Percentiles rank a stretch among this genome's conserved stretches.
Conservation (phyloP, 2,888 invertebrate species). For the Yponomeuta cagnagella region DNA sequence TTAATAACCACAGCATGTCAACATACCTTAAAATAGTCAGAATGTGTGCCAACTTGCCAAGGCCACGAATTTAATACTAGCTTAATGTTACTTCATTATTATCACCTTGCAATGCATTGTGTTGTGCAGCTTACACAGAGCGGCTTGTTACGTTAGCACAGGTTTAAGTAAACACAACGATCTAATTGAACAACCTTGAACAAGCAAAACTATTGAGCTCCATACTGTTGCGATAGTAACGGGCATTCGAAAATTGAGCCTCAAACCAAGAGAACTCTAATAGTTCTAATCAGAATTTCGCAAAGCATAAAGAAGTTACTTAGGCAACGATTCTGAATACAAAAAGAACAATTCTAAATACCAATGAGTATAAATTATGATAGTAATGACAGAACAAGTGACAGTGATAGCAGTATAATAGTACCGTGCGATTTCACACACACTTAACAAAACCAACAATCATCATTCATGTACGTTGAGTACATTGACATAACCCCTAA, state of each 20-base stretch:
- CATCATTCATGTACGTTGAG: conserved; percentile 1
- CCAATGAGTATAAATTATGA: neutral
- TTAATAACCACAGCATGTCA: neutral
- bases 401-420: neutral
- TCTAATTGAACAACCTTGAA: conserved; percentile 1
- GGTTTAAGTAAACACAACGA: conserved; percentile 5
- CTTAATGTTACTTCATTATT: conserved; percentile 17
- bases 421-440: neutral
- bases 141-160: neutral
- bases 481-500: neutral
- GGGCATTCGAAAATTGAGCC: neutral
- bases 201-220: neutral
- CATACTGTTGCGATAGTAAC: neutral
- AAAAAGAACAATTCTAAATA: neutral
- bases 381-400: neutral
- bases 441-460: conserved; percentile 1
- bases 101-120: conserved; percentile 7
- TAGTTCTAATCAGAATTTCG: neutral
- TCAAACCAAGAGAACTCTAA: neutral
- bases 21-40: no score
- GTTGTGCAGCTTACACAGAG: neutral
- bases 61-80: conserved; percentile 22
- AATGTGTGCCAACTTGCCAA: conserved; percentile 20
- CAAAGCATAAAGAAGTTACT: neutral
- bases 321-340: neutral